phyloP scores from a whole-genome alignment of 2,113 vertebrate species.

The Hoplias malabaricus region DNA sequence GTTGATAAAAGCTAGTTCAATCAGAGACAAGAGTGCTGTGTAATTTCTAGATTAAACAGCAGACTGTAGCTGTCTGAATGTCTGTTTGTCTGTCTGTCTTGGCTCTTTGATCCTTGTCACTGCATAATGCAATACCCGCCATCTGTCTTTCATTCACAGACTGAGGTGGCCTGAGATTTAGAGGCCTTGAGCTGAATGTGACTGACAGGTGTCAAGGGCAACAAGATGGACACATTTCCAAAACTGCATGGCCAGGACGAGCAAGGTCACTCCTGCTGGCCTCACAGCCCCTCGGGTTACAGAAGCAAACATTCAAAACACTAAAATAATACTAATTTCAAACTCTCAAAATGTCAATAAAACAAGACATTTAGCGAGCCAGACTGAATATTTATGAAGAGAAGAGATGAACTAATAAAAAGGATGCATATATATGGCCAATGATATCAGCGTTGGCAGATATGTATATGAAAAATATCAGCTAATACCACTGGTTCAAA shows the following conservation, averaged over 20 bases:
- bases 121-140: constrained; percentile 1
- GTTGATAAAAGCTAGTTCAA: not conserved
- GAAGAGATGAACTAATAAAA: too few relatives aligned
- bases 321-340: too few relatives aligned
- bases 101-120: not conserved
- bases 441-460: too few relatives aligned
- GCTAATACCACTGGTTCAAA: too few relatives aligned
- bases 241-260: not conserved
- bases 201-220: constrained; percentile 14
- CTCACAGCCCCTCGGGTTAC: not conserved
- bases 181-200: constrained; percentile 4
- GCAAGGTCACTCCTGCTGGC: constrained; percentile 9
- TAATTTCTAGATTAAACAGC: not conserved
- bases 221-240: constrained; percentile 9
- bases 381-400: too few relatives aligned
- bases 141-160: not conserved
- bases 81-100: not conserved
- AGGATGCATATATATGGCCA: too few relatives aligned
- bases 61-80: not conserved
- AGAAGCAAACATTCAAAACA: too few relatives aligned
- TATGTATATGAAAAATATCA: too few relatives aligned
- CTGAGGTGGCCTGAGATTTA: not conserved
- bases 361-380: not conserved
- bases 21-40: not conserved
- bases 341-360: too few relatives aligned